phyloP scores from a whole-genome alignment of 2,113 vertebrate species.

The Aspidoscelis tigris region DNA sequence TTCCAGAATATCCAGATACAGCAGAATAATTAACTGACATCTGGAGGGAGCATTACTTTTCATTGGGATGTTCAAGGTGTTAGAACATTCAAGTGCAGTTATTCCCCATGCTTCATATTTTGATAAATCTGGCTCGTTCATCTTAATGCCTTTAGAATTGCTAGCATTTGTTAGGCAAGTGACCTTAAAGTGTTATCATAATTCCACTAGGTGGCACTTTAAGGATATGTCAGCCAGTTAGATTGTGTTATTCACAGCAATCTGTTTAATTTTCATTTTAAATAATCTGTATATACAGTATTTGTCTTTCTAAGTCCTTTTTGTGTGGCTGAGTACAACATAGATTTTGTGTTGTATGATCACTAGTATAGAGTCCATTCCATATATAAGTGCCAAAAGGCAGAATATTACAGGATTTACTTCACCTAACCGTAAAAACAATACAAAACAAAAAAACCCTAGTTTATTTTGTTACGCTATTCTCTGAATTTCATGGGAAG shows the following conservation, averaged over 20 bases:
- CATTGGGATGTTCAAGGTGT: neutral
- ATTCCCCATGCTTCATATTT: neutral
- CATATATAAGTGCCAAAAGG: neutral
- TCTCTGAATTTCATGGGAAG: neutral
- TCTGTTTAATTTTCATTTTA: neutral
- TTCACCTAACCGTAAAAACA: too few species aligned
- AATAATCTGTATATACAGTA: neutral
- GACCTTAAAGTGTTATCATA: neutral
- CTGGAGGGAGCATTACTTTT: too few species aligned
- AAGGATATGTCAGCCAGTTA: conserved; percentile 62
- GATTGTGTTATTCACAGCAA: conserved; percentile 10
- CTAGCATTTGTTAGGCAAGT: neutral
- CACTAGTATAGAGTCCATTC: neutral
- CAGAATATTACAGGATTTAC: neutral
- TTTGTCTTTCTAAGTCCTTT: conserved; percentile 29
- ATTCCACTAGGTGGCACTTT: conserved; percentile 79
- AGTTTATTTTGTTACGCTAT: neutral
- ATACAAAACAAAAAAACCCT: neutral
- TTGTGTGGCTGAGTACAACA: neutral
- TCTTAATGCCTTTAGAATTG: neutral
- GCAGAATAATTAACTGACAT: too few species aligned
- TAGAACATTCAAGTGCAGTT: accelerated
- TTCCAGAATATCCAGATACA: too few species aligned
- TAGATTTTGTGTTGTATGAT: conserved; percentile 27
- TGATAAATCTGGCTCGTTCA: neutral